Evolutionary conservation across 2,113 vertebrate species (phyloP).

Genomic region (Phocoena sinus): DNA sequence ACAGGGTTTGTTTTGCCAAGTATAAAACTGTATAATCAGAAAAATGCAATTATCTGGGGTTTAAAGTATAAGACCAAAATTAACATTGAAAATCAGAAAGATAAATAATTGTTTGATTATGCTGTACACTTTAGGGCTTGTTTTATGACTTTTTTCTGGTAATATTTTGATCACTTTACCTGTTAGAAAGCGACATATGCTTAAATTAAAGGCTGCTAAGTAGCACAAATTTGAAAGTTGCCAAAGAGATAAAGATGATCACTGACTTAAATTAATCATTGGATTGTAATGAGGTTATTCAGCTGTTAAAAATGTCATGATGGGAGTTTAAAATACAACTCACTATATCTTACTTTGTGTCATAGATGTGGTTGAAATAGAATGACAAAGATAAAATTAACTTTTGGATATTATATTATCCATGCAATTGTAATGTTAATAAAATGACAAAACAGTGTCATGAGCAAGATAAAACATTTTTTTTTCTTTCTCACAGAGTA

Average conservation of each 20-base stretch:
- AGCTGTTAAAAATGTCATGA: background rate
- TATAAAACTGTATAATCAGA: conserved; percentile 12
- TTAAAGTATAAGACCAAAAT: conserved; percentile 58
- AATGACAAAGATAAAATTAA: background rate
- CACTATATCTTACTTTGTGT: background rate
- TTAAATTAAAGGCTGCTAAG: background rate
- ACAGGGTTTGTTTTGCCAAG: conserved; percentile 31
- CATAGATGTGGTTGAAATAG: background rate
- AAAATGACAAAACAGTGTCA: background rate
- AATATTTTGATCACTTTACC: background rate
- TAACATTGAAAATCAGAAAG: conserved; percentile 60
- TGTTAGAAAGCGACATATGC: background rate
- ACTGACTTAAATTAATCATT: background rate
- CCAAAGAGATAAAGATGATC: background rate
- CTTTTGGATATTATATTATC: background rate
- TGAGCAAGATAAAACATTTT: background rate
- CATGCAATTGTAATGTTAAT: background rate
- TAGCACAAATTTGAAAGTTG: background rate
- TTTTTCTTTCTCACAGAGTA: background rate
- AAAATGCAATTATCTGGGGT: conserved; percentile 48
- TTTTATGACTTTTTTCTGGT: background rate
- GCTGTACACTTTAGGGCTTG: background rate
- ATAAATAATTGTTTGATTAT: conserved; percentile 55
- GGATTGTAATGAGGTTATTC: background rate
- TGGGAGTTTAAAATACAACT: background rate